Evolutionary conservation across 64 coral and sea anemone species (phyloP), one percentile per base, ranked within the genome.

Genomic region (Montipora efflorescens): DNA sequence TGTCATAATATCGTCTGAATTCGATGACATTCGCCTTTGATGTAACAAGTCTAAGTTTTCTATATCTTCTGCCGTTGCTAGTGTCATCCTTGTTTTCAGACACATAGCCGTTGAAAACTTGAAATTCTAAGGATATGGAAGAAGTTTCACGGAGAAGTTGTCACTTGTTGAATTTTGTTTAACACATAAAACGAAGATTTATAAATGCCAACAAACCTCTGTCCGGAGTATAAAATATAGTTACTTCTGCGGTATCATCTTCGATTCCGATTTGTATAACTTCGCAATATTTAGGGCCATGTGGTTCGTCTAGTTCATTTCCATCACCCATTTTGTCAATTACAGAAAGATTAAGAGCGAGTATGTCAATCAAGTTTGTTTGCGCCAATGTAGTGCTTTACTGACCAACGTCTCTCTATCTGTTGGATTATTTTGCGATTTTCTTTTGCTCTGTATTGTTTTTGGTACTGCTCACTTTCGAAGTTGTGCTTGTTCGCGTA

Each of bases 181-280:
- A 7, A 18, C 11, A 49, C 62, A 71, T 1, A 50, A 12, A 67
- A 86, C 19, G 2, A 46, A 12, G 48, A n/a, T 48, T 64, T 12
- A 18, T 11, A 14, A 64, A 44, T 20, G 47, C 16, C 16, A 72
- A 86, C 76, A 16, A 5, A 78, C 82, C 82, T 86, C 82, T 48
- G 68, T 86, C 82, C 50, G 82, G 82, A 72, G 82, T 86, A 1
- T 86, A 86, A 11, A 86, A 86, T 10, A 86, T 19, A 5, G 82
- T 86, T 10, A 86, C 82, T 67, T 86, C 82, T 3, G 82, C 82
- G 2, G 82, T 86, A 36, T 72, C 8, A 20, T 86, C 82, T 23
- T 86, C 82, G 16, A 86, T 86, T 20, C 82, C 82, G 48, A 86
- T 86, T 48, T 72, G 82, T 47, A 86, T 49, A 1, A 86, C 82